Conservation (phyloP, 2,113 vertebrate genomes). For the Siphamia tubifer region DNA sequence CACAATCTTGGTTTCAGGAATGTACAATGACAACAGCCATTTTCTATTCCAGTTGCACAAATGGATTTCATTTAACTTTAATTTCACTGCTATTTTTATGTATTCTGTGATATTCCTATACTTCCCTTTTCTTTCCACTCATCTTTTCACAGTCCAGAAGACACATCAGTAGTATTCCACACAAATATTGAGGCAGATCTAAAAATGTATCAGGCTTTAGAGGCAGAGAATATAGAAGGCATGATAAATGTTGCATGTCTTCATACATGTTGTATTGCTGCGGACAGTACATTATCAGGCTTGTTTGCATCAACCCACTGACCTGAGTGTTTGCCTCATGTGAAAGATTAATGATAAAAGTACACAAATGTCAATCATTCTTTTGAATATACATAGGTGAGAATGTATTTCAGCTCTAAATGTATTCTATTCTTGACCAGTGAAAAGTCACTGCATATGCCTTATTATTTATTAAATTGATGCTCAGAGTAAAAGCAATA, state of each 20-base stretch:
- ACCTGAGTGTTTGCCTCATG: constrained; percentile 33
- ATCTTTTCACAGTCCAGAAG: not conserved
- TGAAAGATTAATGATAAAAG: constrained; percentile 36
- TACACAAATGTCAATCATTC: not conserved
- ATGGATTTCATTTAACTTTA: not conserved
- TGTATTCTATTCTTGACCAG: not conserved
- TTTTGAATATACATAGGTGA: not conserved
- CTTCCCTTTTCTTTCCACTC: not conserved
- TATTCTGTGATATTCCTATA: not conserved
- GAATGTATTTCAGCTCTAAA: not conserved
- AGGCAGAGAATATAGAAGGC: not conserved
- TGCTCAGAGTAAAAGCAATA: not conserved
- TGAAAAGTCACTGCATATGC: not conserved
- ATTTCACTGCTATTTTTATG: not conserved
- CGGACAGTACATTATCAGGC: constrained; percentile 21
- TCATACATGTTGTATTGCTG: not conserved
- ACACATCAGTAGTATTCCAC: not conserved
- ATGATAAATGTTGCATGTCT: constrained; percentile 15
- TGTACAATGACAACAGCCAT: not conserved
- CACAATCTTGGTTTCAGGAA: not conserved
- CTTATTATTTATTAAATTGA: not conserved
- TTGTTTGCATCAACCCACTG: constrained; percentile 9
- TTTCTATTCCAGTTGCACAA: not conserved
- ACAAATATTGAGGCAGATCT: not conserved
- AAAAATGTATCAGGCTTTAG: not conserved